Base-by-base conservation (phyloP, 2,113 vertebrate genomes). In the Cynocephalus volans region DNA sequence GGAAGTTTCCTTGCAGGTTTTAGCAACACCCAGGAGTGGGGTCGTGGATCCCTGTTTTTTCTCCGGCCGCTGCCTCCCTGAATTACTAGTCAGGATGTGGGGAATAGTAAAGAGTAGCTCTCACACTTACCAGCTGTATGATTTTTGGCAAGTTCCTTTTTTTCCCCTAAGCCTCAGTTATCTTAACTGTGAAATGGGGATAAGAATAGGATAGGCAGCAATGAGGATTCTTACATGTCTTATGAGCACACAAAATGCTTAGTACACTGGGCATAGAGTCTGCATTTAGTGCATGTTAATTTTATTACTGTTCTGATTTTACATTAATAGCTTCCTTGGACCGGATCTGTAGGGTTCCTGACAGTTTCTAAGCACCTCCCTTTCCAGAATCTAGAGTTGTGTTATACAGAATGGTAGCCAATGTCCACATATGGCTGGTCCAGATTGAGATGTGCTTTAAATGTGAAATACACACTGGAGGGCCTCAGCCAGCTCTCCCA, bases 151-250 rank as follows among this genome's bases (percentile, higher is more conserved):
- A 82, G 26, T 83, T 72, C 60, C 45, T 56, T 77, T 90, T 26
- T 24, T 0, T 7, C 15, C 15, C 56, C 2, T 5, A 54, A 41
- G 45, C 26, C 70, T 79, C 67, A 76, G 69, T 88, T 83, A 41
- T 41, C 41, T 82, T 76, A 45, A 50, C 87, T 45, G 45, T 82
- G 81, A 95, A 82, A 91, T 77, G 91, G 75, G 62, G 15, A 13
- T 76, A 70, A 76, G 23, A 21, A 33, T 13, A 82, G 48, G 2
- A 11, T 13, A 1, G 64, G 48, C 4, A 41, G 9, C 0, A 12
- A 36, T 6, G 15, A 50, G 70, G 62, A 28, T 73, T 80, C 36
- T 73, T 31, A n/a, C 28, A 14, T 0, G 9, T 36, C 67, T 73
- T 45, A 9, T 0, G 1, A 28, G 69, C 41, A 70, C 52, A 17